phyloP scores from a whole-genome alignment of 2,113 vertebrate genomes.

The Morphnarchus princeps region DNA sequence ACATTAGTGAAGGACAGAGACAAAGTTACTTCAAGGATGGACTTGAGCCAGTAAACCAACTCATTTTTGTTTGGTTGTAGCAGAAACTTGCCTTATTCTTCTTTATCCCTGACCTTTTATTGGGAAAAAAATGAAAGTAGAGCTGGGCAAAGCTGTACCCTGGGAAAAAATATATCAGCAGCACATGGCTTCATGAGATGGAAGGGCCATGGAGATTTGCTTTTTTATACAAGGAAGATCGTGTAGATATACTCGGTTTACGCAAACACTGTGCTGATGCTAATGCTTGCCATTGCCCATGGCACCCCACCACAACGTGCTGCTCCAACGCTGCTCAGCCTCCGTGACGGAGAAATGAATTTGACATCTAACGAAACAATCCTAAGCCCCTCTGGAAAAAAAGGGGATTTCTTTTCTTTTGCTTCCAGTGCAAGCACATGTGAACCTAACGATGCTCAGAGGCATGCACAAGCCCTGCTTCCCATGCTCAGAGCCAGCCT shows the following conservation, averaged over 20 bases:
- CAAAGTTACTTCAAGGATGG: background rate
- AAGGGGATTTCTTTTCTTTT: background rate
- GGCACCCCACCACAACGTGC: background rate
- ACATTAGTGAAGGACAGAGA: conserved; percentile 2
- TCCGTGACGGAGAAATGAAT: background rate
- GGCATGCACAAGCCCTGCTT: background rate
- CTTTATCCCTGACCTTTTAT: background rate
- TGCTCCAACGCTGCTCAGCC: background rate
- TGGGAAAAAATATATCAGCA: background rate
- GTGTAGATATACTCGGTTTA: background rate
- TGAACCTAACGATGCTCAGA: background rate
- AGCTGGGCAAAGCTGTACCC: background rate
- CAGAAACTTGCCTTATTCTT: background rate
- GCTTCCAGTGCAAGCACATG: background rate
- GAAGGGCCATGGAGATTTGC: background rate
- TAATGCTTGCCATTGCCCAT: background rate
- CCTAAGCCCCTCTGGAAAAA: background rate
- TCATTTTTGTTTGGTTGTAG: background rate
- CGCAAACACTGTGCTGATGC: background rate
- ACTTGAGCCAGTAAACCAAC: background rate
- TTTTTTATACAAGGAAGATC: background rate
- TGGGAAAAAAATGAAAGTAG: background rate
- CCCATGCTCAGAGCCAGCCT: accelerated
- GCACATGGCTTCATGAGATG: background rate
- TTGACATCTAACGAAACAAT: background rate